These are phyloP conservation scores for Diploscapter pachys DNA, from an alignment of 1,140 invertebrate species.

Conservation along the genomic window DNA sequence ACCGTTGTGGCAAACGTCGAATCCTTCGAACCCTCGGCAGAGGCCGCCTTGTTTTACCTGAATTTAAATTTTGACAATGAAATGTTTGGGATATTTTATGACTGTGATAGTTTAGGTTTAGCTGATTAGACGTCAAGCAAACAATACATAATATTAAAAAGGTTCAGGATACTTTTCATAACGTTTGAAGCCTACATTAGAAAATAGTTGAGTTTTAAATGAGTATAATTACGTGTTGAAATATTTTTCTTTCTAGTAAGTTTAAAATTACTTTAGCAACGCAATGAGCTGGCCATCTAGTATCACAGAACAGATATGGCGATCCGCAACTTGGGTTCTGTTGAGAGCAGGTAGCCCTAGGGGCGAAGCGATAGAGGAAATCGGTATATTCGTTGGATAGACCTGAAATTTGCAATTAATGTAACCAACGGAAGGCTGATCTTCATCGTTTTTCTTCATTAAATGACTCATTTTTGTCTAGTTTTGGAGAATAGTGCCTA, in stretches of 20 bases:
- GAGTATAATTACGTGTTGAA: too few relatives aligned
- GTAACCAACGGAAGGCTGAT: background rate
- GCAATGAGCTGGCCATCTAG: conserved; percentile 46
- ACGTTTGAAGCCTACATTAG: too few relatives aligned
- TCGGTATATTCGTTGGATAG: conserved; percentile 58
- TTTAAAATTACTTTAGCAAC: conserved; percentile 44
- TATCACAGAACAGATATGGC: conserved; percentile 56
- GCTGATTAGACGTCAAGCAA: too few relatives aligned
- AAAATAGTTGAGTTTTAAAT: too few relatives aligned
- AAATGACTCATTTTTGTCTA: conserved; percentile 2
- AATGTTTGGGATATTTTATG: too few relatives aligned
- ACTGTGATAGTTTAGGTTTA: too few relatives aligned
- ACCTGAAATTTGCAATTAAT: conserved; percentile 30
- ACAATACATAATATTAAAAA: too few relatives aligned
- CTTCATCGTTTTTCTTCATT: background rate
- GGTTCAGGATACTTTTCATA: too few relatives aligned
- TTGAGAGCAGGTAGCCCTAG: conserved; percentile 43
- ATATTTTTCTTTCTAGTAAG: background rate
- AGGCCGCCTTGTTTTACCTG: conserved; percentile 44
- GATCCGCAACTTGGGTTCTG: conserved; percentile 46
- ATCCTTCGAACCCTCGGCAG: conserved; percentile 54
- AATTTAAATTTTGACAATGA: background rate
- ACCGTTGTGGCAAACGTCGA: conserved; percentile 49
- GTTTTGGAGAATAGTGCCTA: too few relatives aligned
- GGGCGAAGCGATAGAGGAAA: conserved; percentile 54